Evolutionary conservation across 2,797 vertebrate genomes (phyloP), one percentile per base, ranked within the genome.

Genomic region (Lacerta viridis): DNA sequence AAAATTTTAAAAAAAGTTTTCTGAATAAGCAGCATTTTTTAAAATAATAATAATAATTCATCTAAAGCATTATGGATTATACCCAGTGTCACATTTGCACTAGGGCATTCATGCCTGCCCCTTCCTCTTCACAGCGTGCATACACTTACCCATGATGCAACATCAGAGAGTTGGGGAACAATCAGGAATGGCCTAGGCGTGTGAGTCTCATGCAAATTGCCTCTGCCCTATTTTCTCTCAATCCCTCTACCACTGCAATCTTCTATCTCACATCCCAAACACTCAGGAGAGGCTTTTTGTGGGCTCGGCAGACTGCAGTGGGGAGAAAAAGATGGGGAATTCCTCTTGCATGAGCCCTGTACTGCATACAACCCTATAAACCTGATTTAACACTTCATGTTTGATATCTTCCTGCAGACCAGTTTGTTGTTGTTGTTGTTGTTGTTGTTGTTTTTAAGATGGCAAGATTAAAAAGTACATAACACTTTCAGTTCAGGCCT

Each of bases 401-500:
- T 66, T 94, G 90, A 83, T 74, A 93, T 92, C 92, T 64, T 90
- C 90, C 87, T 90, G 91, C 81, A 92, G 84, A 55, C 64, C 86
- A 88, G 72, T 55, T n/a, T n/a, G n/a, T n/a, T n/a, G n/a, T n/a
- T n/a, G n/a, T n/a, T n/a, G n/a, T n/a, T n/a, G n/a, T 55, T 55
- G 3, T 50, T 55, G 3, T 50, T 50, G 3, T 13, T 50, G 9
- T 59, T 79, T 79, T 90, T 87, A 87, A 64, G 55, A 84, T 88
- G 46, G 91, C 72, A 92, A 90, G 80, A 89, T 55, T 75, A 88
- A 93, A 95, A 92, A 86, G 90, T 92, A 90, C 87, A 90, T 89
- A 89, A 74, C 87, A 95, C 87, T 90, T 89, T 91, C 91, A 83
- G 86, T 77, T 5, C 7, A 11, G 36, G 2, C 33, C 33, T 36